Base-by-base conservation (phyloP, 2,888 invertebrate species). In the Dryobotodes eremita region DNA sequence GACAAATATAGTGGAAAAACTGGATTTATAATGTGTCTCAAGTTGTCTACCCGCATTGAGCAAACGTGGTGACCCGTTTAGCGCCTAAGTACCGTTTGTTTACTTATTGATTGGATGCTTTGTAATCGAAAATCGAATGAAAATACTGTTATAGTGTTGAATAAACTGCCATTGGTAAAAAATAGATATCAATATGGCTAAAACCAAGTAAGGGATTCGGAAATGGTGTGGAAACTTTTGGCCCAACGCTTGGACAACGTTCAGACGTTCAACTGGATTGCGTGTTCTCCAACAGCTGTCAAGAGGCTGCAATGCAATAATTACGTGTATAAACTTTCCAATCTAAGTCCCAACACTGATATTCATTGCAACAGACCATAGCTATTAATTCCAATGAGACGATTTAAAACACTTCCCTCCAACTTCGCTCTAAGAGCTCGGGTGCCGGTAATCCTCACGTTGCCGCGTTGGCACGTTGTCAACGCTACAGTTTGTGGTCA, bases 381-480 rank as follows among this genome's bases (percentile, higher is more conserved):
- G 10, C 11, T 0, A 57, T 78, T 42, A 71, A 53, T 68, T 76
- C 11, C 64, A 71, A 46, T 31, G 61, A 50, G 11, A 31, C 48
- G 7, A 83, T 86, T 59, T 36, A 84, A 86, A 79, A 73, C 84
- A 83, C 84, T 84, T 83, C 17, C 20, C 68, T 53, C 23, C 23
- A 75, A 77, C 15, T 78, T 73, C 31, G 10, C 11, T 36, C 55
- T 26, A 57, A 64, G 75, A 75, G 71, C 75, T 79, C 15, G 62
- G 78, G 66, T 61, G 74, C 42, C 50, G 13, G 73, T 86, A 87
- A 87, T 84, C 73, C 87, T 57, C 62, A 57, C 64, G 79, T 87
- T 87, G 80, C 87, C 84, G 79, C 75, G 84, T 87, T 87, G 80
- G 84, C 84, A 84, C 75, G 76, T 57, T 85, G 87, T 87, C 84